Evolutionary conservation across 2,797 vertebrate genomes (phyloP).

Genomic region (Melanitta fusca): DNA sequence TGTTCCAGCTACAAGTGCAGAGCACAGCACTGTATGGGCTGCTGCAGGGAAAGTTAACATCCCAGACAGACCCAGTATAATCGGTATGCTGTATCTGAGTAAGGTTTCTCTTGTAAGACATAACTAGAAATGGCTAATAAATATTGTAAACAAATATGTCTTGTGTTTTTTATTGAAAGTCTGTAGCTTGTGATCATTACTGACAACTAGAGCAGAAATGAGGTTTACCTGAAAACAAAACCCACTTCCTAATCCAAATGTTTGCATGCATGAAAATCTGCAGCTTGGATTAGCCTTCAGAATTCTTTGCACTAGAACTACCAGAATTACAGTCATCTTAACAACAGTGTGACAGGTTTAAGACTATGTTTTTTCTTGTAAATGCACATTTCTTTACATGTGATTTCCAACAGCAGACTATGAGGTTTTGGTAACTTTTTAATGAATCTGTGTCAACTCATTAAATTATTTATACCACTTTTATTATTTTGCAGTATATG

Average conservation of each 20-base stretch:
- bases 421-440: constrained; percentile 11
- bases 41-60: too few relatives aligned
- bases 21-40: too few relatives aligned
- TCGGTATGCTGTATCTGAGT: neutral
- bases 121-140: constrained; percentile 70
- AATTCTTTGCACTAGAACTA: neutral
- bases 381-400: neutral
- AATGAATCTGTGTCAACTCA: neutral
- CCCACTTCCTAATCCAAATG: neutral
- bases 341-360: neutral
- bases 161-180: constrained; percentile 15
- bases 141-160: constrained; percentile 59
- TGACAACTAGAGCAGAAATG: constrained; percentile 38
- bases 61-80: too few relatives aligned
- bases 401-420: neutral
- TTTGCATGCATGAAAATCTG: neutral
- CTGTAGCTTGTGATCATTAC: neutral
- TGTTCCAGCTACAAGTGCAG: too few relatives aligned
- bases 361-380: neutral
- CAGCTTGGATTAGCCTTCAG: neutral
- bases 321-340: neutral
- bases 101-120: constrained; percentile 25
- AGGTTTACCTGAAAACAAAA: neutral
- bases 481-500: neutral
- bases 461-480: neutral